Conservation (phyloP, 2,797 vertebrate genomes). For the Cichlasoma orientale region DNA sequence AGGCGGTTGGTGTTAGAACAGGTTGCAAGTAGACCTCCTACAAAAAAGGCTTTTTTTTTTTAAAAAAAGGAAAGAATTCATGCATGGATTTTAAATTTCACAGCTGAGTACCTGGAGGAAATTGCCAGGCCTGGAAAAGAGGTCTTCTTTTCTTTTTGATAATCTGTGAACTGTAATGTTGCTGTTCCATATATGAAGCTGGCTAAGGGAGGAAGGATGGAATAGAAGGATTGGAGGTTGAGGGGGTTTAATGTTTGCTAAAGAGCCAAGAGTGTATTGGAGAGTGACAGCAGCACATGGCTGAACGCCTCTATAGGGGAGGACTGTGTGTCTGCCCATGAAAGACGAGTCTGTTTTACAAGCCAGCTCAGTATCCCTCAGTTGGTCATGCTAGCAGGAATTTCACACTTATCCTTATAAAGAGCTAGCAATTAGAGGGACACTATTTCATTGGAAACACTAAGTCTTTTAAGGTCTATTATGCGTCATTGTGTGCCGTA, state of each 20-base stretch:
- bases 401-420: constrained; percentile 66
- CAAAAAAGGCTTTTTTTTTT: constrained; percentile 20
- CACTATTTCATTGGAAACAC: constrained; percentile 58
- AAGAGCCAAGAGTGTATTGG: constrained; percentile 56
- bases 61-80: constrained; percentile 67
- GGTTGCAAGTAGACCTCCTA: constrained; percentile 44
- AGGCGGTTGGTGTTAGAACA: constrained; percentile 16
- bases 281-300: constrained; percentile 76
- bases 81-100: constrained; percentile 87
- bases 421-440: constrained; percentile 58
- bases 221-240: constrained; percentile 30
- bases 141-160: constrained; percentile 74
- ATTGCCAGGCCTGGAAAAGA: constrained; percentile 72
- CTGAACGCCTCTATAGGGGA: constrained; percentile 52
- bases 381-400: constrained; percentile 64
- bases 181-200: constrained; percentile 54
- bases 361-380: constrained; percentile 63
- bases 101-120: constrained; percentile 82
- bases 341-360: constrained; percentile 68
- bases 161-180: constrained; percentile 68
- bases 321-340: constrained; percentile 56
- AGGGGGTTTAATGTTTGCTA: constrained; percentile 65
- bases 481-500: constrained; percentile 20
- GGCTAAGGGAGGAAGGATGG: constrained; percentile 38
- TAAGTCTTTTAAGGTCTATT: constrained; percentile 51